phyloP scores from a whole-genome alignment of 2,888 invertebrate genomes.

The Protonemura montana region DNA sequence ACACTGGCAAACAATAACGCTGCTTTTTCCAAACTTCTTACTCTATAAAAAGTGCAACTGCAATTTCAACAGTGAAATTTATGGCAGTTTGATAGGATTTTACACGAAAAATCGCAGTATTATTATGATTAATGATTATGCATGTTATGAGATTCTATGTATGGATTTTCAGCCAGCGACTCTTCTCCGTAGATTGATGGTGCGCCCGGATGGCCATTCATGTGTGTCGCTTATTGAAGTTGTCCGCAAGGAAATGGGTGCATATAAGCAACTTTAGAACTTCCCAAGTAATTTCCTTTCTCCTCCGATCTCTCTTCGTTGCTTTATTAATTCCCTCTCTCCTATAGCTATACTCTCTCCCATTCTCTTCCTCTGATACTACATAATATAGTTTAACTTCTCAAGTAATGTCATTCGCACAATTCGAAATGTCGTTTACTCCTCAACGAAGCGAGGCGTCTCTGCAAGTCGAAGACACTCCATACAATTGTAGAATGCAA shows the following conservation, averaged over 20 bases:
- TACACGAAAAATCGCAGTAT: not conserved
- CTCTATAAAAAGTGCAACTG: not conserved
- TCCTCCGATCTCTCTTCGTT: not conserved
- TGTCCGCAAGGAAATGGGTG: not conserved
- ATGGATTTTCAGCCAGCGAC: not conserved
- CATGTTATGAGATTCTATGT: constrained; percentile 16
- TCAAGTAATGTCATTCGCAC: constrained; percentile 12
- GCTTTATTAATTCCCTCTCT: constrained; percentile 4
- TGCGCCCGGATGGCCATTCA: not conserved
- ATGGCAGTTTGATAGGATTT: not conserved
- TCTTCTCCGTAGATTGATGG: not conserved
- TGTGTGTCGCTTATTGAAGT: not conserved
- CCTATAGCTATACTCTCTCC: not conserved
- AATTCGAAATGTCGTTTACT: not conserved
- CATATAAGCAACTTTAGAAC: constrained; percentile 9
- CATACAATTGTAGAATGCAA: constrained; percentile 5
- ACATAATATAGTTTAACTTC: not conserved
- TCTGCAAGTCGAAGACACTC: not conserved
- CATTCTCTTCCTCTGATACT: not conserved
- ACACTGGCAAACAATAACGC: too few relatives aligned
- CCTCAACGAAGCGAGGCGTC: not conserved
- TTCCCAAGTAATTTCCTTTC: constrained; percentile 12
- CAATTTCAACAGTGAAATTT: not conserved
- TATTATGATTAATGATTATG: constrained; percentile 18
- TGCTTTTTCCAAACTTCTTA: not conserved